Evolutionary conservation across 2,113 vertebrate genomes (phyloP), one percentile per base, ranked within the genome.

Genomic region (Ibidorhyncha struthersii): DNA sequence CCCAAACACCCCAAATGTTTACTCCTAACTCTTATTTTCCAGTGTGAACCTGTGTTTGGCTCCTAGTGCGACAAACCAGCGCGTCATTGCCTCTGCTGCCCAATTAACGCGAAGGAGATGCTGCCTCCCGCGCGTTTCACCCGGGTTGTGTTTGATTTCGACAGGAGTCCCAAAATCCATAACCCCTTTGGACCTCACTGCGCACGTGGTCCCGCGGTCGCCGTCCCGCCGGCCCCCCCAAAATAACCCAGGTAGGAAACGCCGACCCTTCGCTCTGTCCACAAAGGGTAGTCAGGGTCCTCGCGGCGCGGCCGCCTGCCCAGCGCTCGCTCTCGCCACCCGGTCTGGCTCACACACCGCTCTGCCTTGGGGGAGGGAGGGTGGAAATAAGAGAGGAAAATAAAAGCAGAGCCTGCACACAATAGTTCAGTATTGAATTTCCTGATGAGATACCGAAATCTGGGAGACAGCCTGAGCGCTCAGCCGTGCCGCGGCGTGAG

Each of bases 221-320:
- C 59, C 4, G 1, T 53, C 65, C 45, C 2, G 4, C 40, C 3
- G 8, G 26, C 38, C 3, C 1, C 1, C 45, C 17, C 67, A 4
- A 49, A 30, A 19, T 6, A 4, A 8, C 6, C 3, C 6, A 5
- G 36, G 4, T 8, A 4, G 0, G 26, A n/a, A 38, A 52, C 13
- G 55, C 93, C 55, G 78, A 43, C 19, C 53, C 52, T 17, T 47
- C 0, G 8, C 10, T 21, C 63, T 30, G 2, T 19, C 58, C 45
- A 8, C 25, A 21, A 16, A 27, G 47, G 10, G 0, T 0, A 22
- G 16, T 23, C 49, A 20, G 69, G 55, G 34, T 4, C 53, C 34
- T 49, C 4, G 9, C 30, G 1, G 36, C 17, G 0, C 6, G 74
- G 80, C 81, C 32, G 45, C 50, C 59, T 38, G 67, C 79, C 79